Evolutionary conservation across 2,888 invertebrate genomes (phyloP).

Genomic region (Apocheima hispidaria): DNA sequence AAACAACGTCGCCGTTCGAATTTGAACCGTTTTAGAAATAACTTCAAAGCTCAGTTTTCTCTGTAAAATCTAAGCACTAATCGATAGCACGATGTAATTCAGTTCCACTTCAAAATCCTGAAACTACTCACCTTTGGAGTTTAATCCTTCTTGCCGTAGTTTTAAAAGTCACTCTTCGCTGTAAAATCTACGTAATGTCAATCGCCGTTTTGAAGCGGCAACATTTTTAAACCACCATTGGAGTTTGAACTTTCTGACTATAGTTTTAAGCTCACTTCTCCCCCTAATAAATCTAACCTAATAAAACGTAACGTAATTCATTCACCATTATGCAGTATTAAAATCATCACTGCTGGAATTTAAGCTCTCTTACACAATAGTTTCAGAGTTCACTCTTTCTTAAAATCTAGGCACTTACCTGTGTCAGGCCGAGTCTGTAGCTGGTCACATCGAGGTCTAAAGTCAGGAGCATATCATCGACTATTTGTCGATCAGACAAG

Average conservation of each 20-base stretch:
- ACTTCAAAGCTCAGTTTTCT: no score
- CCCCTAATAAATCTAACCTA: no score
- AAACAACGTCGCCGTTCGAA: no score
- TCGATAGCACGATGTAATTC: no score
- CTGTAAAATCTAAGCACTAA: no score
- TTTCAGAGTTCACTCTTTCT: neutral
- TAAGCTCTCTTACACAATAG: neutral
- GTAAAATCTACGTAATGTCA: no score
- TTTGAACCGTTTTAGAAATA: no score
- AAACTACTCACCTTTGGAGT: no score
- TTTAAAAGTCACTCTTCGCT: no score
- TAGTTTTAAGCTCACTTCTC: neutral
- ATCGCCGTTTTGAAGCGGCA: neutral
- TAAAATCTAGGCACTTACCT: slow-evolving; percentile 87
- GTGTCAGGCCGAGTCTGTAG: slow-evolving; percentile 96
- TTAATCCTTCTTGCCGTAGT: no score
- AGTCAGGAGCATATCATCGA: slow-evolving; percentile 93
- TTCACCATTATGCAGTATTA: neutral
- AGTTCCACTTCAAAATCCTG: no score
- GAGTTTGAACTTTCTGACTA: neutral
- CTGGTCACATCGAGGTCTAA: slow-evolving; percentile 94
- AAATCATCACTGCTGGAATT: neutral
- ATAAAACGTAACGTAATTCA: neutral
- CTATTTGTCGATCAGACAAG: slow-evolving; percentile 88
- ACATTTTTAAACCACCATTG: no score